Conservation (phyloP, 1,140 invertebrate species). For the Brachionus manjavacas region DNA sequence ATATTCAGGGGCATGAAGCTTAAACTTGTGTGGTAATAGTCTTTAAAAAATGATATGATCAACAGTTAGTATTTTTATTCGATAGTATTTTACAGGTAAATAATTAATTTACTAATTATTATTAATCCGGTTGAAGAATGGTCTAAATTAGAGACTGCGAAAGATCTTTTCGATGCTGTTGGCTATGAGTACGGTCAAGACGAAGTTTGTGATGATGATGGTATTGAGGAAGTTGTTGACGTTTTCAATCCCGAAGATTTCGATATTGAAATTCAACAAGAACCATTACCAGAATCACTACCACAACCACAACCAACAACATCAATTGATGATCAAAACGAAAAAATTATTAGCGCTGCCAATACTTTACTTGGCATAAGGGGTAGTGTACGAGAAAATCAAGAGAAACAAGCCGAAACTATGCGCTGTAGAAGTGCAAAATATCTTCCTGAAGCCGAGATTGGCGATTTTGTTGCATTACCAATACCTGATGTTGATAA, state of each 20-base stretch:
- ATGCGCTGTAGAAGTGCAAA: not conserved
- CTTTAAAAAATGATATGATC: not conserved
- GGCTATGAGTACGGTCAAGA: slow-evolving; percentile 12
- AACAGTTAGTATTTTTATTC: not conserved
- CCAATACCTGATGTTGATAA: slow-evolving; percentile 15
- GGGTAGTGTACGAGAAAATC: not conserved
- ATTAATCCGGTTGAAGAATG: slow-evolving; percentile 21
- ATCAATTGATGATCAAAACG: not conserved
- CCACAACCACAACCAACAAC: not conserved
- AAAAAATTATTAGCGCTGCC: not conserved
- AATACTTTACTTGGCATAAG: not conserved
- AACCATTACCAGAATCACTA: not conserved
- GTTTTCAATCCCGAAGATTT: not conserved
- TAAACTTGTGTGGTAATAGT: no score
- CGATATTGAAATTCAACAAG: not conserved
- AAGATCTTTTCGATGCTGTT: not conserved
- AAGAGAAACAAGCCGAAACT: slow-evolving; percentile 7
- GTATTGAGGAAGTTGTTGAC: not conserved
- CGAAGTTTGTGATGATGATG: not conserved
- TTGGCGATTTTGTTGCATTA: not conserved
- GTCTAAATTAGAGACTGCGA: slow-evolving; percentile 3
- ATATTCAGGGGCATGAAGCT: no score
- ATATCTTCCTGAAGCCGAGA: not conserved
- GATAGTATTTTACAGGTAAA: not conserved
- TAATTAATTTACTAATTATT: not conserved